These are phyloP conservation scores for Clostera curtula DNA, from an alignment of 2,888 invertebrate genomes.

Conservation along the genomic window DNA sequence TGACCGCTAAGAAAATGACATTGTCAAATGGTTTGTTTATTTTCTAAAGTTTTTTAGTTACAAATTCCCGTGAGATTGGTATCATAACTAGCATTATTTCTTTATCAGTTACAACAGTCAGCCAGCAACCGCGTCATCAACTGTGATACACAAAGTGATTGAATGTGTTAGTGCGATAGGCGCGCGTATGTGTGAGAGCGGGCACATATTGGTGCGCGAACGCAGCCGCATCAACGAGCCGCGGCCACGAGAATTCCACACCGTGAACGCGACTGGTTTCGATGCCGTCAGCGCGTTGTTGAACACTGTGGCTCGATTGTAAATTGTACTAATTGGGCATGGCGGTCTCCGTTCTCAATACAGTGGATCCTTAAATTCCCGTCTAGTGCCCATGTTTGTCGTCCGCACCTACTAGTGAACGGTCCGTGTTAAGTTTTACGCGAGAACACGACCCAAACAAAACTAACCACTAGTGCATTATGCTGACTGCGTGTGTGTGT, in stretches of 20 bases:
- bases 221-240: constrained; percentile 54
- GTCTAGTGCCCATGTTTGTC: constrained; percentile 47
- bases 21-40: constrained; percentile 1
- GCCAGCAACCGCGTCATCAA: constrained; percentile 34
- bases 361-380: constrained; percentile 57
- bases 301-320: constrained; percentile 58
- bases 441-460: constrained; percentile 43
- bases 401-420: constrained; percentile 47
- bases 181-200: constrained; percentile 38
- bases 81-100: constrained; percentile 28
- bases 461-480: constrained; percentile 53
- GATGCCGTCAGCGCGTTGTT: constrained; percentile 65
- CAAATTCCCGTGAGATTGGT: constrained; percentile 25
- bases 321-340: constrained; percentile 71
- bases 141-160: constrained; percentile 32
- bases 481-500: constrained; percentile 59
- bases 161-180: constrained; percentile 26
- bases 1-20: constrained; percentile 1
- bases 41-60: constrained; percentile 7
- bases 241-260: constrained; percentile 57
- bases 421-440: constrained; percentile 41
- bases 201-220: constrained; percentile 54
- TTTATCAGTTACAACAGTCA: constrained; percentile 32
- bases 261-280: constrained; percentile 66
- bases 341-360: constrained; percentile 60